A percentile compares a stretch with the other conserved stretches of the same genome.
These are phyloP conservation scores for Trichoplusia ni DNA, from an alignment of 1,140 invertebrate species.

Conservation along the genomic window DNA sequence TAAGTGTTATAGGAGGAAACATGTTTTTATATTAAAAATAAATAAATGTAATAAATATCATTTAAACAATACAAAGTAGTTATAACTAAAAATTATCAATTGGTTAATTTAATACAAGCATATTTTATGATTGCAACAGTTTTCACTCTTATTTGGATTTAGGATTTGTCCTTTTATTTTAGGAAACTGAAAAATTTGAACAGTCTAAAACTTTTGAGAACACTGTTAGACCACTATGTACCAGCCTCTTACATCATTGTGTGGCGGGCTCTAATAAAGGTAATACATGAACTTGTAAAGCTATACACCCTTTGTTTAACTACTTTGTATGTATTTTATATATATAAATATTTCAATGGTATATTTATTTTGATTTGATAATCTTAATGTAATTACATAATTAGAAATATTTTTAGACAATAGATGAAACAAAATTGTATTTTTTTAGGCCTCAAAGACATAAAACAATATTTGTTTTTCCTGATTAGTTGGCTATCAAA, in stretches of 20 bases:
- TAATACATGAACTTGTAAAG: constrained; percentile 36
- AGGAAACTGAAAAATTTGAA: constrained; percentile 75
- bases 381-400: not conserved
- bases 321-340: not conserved
- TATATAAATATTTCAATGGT: not conserved
- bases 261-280: constrained; percentile 69
- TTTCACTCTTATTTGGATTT: not conserved
- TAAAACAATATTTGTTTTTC: no score
- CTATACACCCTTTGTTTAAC: no score
- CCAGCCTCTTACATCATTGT: constrained; percentile 64
- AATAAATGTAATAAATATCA: not conserved
- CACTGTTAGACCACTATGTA: constrained; percentile 55
- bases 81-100: not conserved
- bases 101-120: no score
- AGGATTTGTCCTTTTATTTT: constrained; percentile 26
- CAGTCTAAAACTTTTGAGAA: constrained; percentile 64
- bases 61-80: not conserved
- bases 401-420: not conserved
- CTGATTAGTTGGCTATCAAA: no score
- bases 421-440: no score
- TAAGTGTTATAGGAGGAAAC: no score
- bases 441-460: no score
- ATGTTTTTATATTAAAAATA: not conserved
- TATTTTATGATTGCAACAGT: not conserved
- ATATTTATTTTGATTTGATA: not conserved